These are phyloP conservation scores for Drosophila neutralis DNA, from an alignment of 2,888 invertebrate species.

Conservation along the genomic window DNA sequence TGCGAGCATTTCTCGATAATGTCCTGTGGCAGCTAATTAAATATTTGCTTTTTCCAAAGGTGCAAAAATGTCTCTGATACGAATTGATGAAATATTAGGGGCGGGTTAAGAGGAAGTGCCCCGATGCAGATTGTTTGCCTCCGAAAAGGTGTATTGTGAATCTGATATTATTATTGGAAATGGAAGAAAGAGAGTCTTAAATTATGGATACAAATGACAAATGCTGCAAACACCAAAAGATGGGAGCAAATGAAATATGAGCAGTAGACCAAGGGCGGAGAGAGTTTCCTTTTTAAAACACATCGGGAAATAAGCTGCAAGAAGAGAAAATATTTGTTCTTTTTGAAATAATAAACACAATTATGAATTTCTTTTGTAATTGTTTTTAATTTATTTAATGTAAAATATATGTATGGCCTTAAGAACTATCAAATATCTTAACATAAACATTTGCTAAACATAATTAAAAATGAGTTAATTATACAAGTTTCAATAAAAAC, in stretches of 20 bases:
- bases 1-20: conserved; percentile 33
- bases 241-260: conserved; percentile 24
- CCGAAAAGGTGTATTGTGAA: conserved; percentile 57
- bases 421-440: conserved; percentile 52
- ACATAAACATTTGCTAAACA: conserved; percentile 55
- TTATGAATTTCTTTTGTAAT: conserved; percentile 28
- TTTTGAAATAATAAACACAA: background rate
- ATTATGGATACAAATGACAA: conserved; percentile 17
- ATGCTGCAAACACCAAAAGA: background rate
- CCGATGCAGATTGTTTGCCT: conserved; percentile 38
- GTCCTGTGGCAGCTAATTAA: conserved; percentile 70
- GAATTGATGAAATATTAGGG: conserved; percentile 62
- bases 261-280: conserved; percentile 9
- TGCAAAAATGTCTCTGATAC: conserved; percentile 69
- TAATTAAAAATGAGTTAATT: conserved; percentile 39
- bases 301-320: background rate
- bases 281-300: background rate
- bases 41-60: conserved; percentile 72
- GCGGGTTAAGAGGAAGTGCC: conserved; percentile 66
- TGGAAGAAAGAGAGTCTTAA: conserved; percentile 19
- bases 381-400: conserved; percentile 32
- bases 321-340: background rate
- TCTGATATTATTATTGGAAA: conserved; percentile 35
- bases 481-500: conserved; percentile 32
- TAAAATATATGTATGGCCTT: conserved; percentile 33